Evolutionary conservation across 2,113 vertebrate species (phyloP).

Genomic region (Pipa parva): DNA sequence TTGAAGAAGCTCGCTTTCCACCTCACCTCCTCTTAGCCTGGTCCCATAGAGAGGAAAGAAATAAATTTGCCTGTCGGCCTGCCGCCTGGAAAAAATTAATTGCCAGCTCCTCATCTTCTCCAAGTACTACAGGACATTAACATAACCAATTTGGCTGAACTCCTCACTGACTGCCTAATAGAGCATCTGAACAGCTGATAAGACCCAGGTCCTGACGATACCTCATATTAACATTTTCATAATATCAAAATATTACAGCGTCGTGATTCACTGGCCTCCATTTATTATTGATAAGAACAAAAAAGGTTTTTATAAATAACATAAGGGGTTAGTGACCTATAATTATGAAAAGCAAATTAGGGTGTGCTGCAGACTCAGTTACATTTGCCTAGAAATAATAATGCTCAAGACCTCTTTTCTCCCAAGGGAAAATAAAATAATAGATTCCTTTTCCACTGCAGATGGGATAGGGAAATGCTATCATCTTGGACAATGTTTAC

Average conservation of each 20-base stretch:
- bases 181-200: slow-evolving; percentile 88
- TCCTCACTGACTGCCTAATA: slow-evolving; percentile 93
- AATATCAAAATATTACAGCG: slow-evolving; percentile 88
- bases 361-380: slow-evolving; percentile 84
- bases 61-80: slow-evolving; percentile 86
- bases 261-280: slow-evolving; percentile 74
- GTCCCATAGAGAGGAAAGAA: slow-evolving; percentile 74
- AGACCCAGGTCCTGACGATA: slow-evolving; percentile 72
- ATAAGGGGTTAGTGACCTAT: slow-evolving; percentile 92
- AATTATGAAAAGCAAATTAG: slow-evolving; percentile 98
- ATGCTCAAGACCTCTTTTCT: slow-evolving; percentile 80
- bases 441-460: slow-evolving; percentile 77
- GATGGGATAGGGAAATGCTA: slow-evolving; percentile 71
- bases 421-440: slow-evolving; percentile 79
- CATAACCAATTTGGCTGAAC: slow-evolving; percentile 95
- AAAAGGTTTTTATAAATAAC: slow-evolving; percentile 82
- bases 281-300: slow-evolving; percentile 99
- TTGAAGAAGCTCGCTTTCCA: slow-evolving; percentile 52
- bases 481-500: slow-evolving; percentile 72
- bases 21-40: slow-evolving; percentile 65
- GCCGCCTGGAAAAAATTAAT: slow-evolving; percentile 90
- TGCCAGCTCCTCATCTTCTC: slow-evolving; percentile 85
- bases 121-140: slow-evolving; percentile 93
- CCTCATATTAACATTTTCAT: slow-evolving; percentile 89
- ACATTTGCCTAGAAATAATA: slow-evolving; percentile 95